These are phyloP conservation scores for Notechis scutatus DNA, from an alignment of 2,113 vertebrate genomes.

Conservation along the genomic window DNA sequence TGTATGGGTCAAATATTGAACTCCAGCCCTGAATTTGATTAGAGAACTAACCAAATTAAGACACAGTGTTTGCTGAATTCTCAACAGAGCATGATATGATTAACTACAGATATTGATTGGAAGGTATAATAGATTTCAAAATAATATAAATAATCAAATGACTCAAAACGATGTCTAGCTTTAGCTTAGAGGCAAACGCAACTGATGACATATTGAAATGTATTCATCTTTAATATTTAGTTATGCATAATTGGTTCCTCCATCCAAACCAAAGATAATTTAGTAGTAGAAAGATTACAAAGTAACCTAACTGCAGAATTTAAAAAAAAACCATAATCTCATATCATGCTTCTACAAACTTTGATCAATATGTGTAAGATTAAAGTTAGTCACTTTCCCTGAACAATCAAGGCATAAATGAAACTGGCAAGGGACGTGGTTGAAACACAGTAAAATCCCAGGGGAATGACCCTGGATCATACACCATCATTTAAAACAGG, in stretches of 20 bases:
- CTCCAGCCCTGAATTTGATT: background rate
- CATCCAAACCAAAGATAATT: background rate
- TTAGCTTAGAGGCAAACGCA: background rate
- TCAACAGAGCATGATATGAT: background rate
- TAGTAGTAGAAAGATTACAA: background rate
- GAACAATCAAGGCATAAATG: background rate
- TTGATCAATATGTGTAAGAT: background rate
- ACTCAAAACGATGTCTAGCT: background rate
- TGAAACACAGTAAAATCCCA: background rate
- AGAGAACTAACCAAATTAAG: background rate
- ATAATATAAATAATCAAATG: background rate
- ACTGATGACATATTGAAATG: background rate
- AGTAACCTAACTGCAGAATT: background rate
- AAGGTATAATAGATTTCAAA: background rate
- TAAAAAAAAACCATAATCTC: background rate
- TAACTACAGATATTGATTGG: background rate
- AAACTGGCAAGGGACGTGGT: background rate
- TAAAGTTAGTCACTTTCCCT: background rate
- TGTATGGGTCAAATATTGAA: background rate
- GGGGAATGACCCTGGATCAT: background rate
- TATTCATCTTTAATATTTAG: background rate
- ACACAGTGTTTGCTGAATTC: background rate
- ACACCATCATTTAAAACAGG: background rate
- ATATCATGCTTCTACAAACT: background rate
- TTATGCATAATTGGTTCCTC: background rate